Conservation (phyloP, 2,888 invertebrate species). For the Melanchra persicariae region DNA sequence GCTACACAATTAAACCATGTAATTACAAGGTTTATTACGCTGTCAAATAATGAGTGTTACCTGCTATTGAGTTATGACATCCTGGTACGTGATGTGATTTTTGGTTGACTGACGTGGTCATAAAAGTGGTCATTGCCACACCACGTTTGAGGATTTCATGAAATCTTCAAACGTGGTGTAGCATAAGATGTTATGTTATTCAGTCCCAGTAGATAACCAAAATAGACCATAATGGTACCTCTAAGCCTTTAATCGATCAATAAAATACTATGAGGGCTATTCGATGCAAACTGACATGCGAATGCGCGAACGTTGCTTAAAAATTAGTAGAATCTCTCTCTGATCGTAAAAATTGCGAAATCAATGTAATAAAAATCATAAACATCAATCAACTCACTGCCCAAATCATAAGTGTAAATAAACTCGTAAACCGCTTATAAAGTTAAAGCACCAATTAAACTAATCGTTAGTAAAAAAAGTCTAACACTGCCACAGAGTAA, state of each 20-base stretch:
- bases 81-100: slow-evolving; percentile 52
- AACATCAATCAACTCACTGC: slow-evolving; percentile 11
- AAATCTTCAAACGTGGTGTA: too few relatives aligned
- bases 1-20: slow-evolving; percentile 75
- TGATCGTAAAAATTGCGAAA: too few relatives aligned
- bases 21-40: slow-evolving; percentile 74
- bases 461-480: slow-evolving; percentile 68
- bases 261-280: too few relatives aligned
- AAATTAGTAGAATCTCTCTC: too few relatives aligned
- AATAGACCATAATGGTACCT: background rate
- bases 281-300: too few relatives aligned
- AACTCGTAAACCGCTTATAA: slow-evolving; percentile 58
- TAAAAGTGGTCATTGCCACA: slow-evolving; percentile 39
- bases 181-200: slow-evolving; percentile 9
- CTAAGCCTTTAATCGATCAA: too few relatives aligned
- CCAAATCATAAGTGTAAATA: slow-evolving; percentile 44
- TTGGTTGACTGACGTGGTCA: slow-evolving; percentile 32
- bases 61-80: slow-evolving; percentile 58
- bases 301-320: too few relatives aligned
- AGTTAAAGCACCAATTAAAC: slow-evolving; percentile 54
- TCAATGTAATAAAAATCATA: slow-evolving; percentile 20
- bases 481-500: slow-evolving; percentile 69
- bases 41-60: slow-evolving; percentile 59
- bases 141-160: slow-evolving; percentile 24
- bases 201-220: background rate